phyloP scores from a whole-genome alignment of 2,113 vertebrate genomes.

The Apteryx owenii region DNA sequence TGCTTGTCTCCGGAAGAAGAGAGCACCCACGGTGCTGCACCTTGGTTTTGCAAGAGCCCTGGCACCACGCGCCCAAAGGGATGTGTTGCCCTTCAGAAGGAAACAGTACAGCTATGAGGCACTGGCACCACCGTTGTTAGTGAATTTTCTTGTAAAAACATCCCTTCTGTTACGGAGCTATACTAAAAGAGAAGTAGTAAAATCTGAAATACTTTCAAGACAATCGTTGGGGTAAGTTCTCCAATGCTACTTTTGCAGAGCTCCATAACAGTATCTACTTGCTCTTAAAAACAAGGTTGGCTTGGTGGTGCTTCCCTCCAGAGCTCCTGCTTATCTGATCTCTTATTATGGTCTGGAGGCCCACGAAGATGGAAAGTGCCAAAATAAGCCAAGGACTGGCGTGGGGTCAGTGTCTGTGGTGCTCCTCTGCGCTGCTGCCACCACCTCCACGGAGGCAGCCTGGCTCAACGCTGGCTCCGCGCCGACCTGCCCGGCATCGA shows the following conservation, averaged over 20 bases:
- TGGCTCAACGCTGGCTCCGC: background rate
- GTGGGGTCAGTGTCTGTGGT: background rate
- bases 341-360: fast-evolving
- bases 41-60: background rate
- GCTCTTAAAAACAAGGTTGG: background rate
- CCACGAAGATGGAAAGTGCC: fast-evolving
- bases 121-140: background rate
- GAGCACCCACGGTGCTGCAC: background rate
- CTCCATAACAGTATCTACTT: fast-evolving
- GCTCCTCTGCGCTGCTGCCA: background rate
- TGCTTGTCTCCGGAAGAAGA: background rate
- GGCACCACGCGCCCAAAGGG: background rate
- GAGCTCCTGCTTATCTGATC: background rate
- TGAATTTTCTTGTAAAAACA: background rate
- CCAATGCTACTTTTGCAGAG: background rate
- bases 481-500: background rate
- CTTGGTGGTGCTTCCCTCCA: background rate
- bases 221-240: background rate
- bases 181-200: background rate
- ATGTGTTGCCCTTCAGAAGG: background rate
- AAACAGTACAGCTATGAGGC: background rate
- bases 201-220: background rate
- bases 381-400: background rate
- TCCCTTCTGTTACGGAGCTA: background rate
- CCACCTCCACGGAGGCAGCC: background rate